Conservation (phyloP, 2,888 invertebrate species). For the Eristalis pertinax region DNA sequence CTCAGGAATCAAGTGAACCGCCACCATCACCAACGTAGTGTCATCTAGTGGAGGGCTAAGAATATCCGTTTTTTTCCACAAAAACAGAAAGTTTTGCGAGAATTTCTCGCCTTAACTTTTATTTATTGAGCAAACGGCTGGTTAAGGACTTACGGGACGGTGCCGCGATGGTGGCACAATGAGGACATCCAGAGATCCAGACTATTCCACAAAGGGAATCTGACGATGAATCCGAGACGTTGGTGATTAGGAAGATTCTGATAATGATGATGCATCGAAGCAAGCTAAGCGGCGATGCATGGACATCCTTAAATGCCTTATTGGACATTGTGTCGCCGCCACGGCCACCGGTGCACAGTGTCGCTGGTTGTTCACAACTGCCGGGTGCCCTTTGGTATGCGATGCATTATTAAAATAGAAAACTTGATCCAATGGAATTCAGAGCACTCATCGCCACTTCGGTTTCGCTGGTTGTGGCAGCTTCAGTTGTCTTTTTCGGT, state of each 20-base stretch:
- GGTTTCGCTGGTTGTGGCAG: conserved; percentile 31
- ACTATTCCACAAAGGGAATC: conserved; percentile 65
- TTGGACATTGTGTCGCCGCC: conserved; percentile 30
- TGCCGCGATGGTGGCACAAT: conserved; percentile 5
- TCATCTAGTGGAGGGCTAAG: conserved; percentile 54
- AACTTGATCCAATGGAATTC: conserved; percentile 72
- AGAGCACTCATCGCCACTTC: conserved; percentile 69
- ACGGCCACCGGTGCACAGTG: conserved; percentile 52
- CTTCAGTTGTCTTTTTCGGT: conserved; percentile 57
- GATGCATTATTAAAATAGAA: conserved; percentile 70
- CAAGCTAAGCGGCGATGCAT: conserved; percentile 9
- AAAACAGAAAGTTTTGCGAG: conserved; percentile 41
- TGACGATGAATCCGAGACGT: conserved; percentile 15
- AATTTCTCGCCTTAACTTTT: conserved; percentile 70
- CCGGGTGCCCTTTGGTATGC: conserved; percentile 69
- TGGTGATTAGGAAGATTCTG: conserved; percentile 19
- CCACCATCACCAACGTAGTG: too few relatives aligned
- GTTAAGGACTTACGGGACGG: conserved; percentile 3
- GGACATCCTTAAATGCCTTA: conserved; percentile 49
- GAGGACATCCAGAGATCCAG: conserved; percentile 57
- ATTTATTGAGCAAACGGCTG: conserved; percentile 43
- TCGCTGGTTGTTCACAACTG: conserved; percentile 21
- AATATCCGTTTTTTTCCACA: conserved; percentile 33
- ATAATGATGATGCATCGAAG: conserved; percentile 41
- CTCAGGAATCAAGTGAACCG: conserved; percentile 36